phyloP scores from a whole-genome alignment of 2,888 invertebrate species.

The Tubiluchus corallicola region DNA sequence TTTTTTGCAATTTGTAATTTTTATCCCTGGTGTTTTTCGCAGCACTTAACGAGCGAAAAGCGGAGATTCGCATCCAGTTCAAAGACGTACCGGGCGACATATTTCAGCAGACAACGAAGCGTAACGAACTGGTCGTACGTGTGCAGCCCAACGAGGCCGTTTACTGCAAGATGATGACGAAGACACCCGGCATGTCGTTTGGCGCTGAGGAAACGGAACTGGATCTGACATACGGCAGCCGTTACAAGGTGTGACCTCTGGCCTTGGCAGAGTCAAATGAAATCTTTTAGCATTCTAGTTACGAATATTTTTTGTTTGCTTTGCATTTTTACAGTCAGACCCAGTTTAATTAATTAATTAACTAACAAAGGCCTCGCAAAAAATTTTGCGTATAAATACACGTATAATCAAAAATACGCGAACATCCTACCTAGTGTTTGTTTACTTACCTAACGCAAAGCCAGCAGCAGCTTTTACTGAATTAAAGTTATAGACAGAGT shows the following conservation, averaged over 20 bases:
- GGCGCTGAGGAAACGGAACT: slow-evolving; percentile 94
- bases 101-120: slow-evolving; percentile 59
- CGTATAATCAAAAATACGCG: too few species aligned
- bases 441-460: too few species aligned
- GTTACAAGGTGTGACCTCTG: slow-evolving; percentile 53
- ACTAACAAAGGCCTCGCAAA: too few species aligned
- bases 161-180: slow-evolving; percentile 95
- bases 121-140: slow-evolving; percentile 91
- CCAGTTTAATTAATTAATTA: too few species aligned
- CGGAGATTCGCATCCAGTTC: slow-evolving; percentile 92
- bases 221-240: slow-evolving; percentile 77
- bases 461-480: too few species aligned
- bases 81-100: slow-evolving; percentile 93
- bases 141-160: slow-evolving; percentile 98
- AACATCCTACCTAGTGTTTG: too few species aligned
- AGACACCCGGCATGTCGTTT: slow-evolving; percentile 92
- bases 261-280: not conserved
- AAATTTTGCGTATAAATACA: too few species aligned
- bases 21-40: slow-evolving; percentile 18
- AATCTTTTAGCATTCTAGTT: too few species aligned
- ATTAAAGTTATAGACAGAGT: too few species aligned
- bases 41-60: slow-evolving; percentile 94
- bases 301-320: too few species aligned
- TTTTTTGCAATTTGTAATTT: too few species aligned
- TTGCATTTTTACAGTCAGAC: too few species aligned